Base-by-base conservation (phyloP, 2,888 invertebrate genomes). In the Chalcosyrphus nemorum region DNA sequence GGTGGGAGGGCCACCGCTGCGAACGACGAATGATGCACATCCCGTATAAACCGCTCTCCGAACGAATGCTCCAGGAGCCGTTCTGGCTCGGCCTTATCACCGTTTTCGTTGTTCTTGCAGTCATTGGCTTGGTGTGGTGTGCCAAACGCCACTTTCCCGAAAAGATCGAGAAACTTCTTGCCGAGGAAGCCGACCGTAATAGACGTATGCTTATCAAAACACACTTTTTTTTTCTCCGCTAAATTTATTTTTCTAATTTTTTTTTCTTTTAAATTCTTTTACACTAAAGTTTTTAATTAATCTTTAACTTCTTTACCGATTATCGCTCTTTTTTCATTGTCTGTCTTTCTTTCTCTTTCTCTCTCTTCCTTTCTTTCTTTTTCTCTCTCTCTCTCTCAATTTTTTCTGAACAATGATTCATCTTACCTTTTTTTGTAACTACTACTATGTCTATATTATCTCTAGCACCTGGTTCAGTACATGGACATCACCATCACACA, bases 31-130 rank as follows among this genome's bases (percentile, higher is more conserved):
- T 95, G 92, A 93, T 94, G 86, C 94, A 95, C 87, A 94, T 95
- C 77, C 94, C 94, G 0, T 95, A 94, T 90, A 94, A 94, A 87
- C 95, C 95, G 3, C 92, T 97, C 15, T 96, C 96, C 7, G 94
- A 96, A 87, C 92, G 96, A 24, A 96, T 97, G 95, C 92, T 97
- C 29, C 95, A 96, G 87, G 97, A 97, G 89, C 97, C 97, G 0
- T 97, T 97, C 91, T 97, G 97, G 97, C 92, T 97, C 47, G 97
- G 97, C 0, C 93, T 97, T 41, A 95, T 97, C 90, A 96, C 97
- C 0, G 96, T 97, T 0, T 95, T 95, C 88, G 94, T 95, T 7
- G 96, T 97, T 0, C 93, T 97, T 88, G 94, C 94, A 61, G 93
- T 95, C 85, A 95, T 97, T 86, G 96, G 96, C 13, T 92, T 96